Conservation (phyloP, 2,888 invertebrate species). For the Phyllotreta cruciferae region DNA sequence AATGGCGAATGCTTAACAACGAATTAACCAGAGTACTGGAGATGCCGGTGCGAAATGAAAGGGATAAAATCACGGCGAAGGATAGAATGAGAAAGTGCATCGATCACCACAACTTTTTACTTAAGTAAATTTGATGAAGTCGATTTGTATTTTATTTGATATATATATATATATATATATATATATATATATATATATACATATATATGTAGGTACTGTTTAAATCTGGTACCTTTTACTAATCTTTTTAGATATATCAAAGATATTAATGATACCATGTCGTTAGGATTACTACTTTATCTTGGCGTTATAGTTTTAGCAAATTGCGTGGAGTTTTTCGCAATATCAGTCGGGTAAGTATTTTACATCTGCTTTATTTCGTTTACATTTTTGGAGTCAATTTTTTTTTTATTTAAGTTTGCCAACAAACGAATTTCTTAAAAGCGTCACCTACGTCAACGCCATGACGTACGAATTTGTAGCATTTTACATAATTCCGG, state of each 20-base stretch:
- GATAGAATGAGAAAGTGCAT: not conserved
- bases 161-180: too few species aligned
- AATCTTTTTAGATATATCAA: not conserved
- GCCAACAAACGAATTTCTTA: slow-evolving; percentile 1
- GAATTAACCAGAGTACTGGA: not conserved
- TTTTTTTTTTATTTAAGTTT: too few species aligned
- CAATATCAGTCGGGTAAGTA: not conserved
- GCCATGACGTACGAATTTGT: not conserved
- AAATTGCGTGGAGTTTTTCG: slow-evolving; percentile 5
- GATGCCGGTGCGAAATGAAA: not conserved
- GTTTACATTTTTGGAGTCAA: too few species aligned
- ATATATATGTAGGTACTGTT: too few species aligned
- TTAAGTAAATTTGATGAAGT: not conserved
- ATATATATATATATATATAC: too few species aligned
- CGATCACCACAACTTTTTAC: not conserved
- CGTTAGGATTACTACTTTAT: slow-evolving; percentile 1
- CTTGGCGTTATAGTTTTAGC: not conserved
- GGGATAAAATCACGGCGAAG: not conserved
- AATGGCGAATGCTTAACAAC: slow-evolving; percentile 4
- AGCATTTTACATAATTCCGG: not conserved
- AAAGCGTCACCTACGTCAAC: not conserved
- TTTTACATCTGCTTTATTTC: too few species aligned
- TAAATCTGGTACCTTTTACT: too few species aligned
- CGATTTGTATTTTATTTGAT: too few species aligned
- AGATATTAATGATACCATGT: slow-evolving; percentile 1